These are phyloP conservation scores for Coreoperca whiteheadi DNA, from an alignment of 2,113 vertebrate genomes.

Conservation along the genomic window DNA sequence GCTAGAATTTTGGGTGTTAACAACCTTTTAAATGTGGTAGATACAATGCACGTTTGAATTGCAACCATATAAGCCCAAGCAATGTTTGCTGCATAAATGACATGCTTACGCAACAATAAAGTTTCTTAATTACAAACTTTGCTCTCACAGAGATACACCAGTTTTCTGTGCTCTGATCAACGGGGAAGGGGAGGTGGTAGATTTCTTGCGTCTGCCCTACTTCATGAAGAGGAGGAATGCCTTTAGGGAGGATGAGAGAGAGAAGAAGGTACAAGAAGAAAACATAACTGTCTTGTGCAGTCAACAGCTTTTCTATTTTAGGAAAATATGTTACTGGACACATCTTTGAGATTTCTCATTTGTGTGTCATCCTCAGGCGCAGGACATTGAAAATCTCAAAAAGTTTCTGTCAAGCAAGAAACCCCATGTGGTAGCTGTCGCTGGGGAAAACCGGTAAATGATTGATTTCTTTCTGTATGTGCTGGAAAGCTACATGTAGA, in stretches of 20 bases:
- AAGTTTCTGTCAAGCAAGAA: conserved; percentile 96
- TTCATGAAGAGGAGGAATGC: conserved; percentile 97
- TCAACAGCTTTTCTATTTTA: not conserved
- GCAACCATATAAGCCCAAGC: not conserved
- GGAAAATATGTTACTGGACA: not conserved
- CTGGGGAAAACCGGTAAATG: conserved; percentile 93
- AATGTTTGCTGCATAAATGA: not conserved
- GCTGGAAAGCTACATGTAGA: not conserved
- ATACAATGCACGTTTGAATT: not conserved
- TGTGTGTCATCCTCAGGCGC: conserved; percentile 81
- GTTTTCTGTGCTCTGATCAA: conserved; percentile 97
- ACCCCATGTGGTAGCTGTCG: conserved; percentile 94
- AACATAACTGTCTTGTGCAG: not conserved
- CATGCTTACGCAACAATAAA: not conserved
- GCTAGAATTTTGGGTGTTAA: not conserved
- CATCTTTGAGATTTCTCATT: not conserved
- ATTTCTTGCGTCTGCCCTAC: conserved; percentile 95
- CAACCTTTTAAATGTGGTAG: not conserved
- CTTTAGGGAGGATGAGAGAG: conserved; percentile 95
- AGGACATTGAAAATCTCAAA: conserved; percentile 95
- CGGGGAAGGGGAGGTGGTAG: conserved; percentile 96
- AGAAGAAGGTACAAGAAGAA: conserved; percentile 89
- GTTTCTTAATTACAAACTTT: not conserved
- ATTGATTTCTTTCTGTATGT: not conserved
- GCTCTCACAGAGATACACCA: conserved; percentile 91